Evolutionary conservation across 2,797 vertebrate genomes (phyloP), one percentile per base, ranked within the genome.

Genomic region (Parauchenoglanis punctatus): DNA sequence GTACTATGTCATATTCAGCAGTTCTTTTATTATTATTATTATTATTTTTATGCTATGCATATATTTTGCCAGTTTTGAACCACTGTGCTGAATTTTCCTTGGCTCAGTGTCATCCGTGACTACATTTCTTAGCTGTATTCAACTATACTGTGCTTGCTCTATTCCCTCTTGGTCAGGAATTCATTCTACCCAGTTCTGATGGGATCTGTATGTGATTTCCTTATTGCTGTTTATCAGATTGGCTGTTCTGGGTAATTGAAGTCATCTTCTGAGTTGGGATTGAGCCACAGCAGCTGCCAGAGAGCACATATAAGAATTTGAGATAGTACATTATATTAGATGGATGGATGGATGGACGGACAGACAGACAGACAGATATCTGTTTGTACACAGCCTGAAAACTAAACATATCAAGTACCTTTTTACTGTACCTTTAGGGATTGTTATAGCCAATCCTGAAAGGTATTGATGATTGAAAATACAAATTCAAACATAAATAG

Each of bases 21-120:
- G 18, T 35, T 58, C 40, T 40, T 40, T 40, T 40, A 40, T 40
- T 49, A 49, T 49, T 49, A 49, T 49, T 49, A 7, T 49, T 10
- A 49, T 78, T 78, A 25, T 61, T 58, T 20, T 35, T 78, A 78
- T 56, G 54, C 28, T 56, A 35, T 58, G 76, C 76, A 78, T 31
- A 78, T 52, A 78, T 40, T 40, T 78, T 76, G 25, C 54, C 8
- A 25, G 7, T 23, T 44, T 81, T 40, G 35, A 81, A 61, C 31
- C 12, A 17, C 25, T 8, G 35, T 82, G 1, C 0, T 81, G 40
- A 81, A 63, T 63, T 46, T 49, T 46, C 23, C 28, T 58, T 35
- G 59, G 40, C 59, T 63, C 23, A n/a, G 59, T n/a, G 46, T 44
- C 7, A 31, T 58, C 4, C 28, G 0, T n/a, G 0, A 35, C 75